These are phyloP conservation scores for Arrhopalites spinosus DNA, from an alignment of 2,888 invertebrate species.

Conservation along the genomic window DNA sequence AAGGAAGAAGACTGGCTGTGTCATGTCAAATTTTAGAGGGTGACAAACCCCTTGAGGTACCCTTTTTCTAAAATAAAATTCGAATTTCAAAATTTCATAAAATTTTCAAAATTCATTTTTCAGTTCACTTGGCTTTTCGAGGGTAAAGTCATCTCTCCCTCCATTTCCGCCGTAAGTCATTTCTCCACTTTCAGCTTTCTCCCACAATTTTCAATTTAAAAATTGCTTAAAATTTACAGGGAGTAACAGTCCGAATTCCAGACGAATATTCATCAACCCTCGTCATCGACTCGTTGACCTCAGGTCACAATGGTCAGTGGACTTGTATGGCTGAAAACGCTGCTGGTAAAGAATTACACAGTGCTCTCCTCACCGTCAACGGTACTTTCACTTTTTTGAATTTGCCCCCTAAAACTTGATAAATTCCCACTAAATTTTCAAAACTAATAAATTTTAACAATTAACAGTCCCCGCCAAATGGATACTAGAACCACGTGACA, in stretches of 20 bases:
- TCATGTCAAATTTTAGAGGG: slow-evolving; percentile 90
- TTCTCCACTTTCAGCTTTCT: not conserved
- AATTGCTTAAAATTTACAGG: slow-evolving; percentile 32
- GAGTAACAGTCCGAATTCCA: slow-evolving; percentile 56
- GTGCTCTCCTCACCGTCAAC: slow-evolving; percentile 80
- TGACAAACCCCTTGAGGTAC: slow-evolving; percentile 76
- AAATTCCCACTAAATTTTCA: not conserved
- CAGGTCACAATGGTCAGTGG: slow-evolving; percentile 82
- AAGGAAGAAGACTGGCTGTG: slow-evolving; percentile 78
- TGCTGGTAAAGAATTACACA: slow-evolving; percentile 77
- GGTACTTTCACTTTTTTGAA: slow-evolving; percentile 61
- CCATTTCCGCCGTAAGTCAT: slow-evolving; percentile 27
- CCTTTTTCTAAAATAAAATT: too few relatives aligned
- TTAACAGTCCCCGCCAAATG: slow-evolving; percentile 82
- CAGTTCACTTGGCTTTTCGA: slow-evolving; percentile 91
- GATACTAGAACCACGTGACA: slow-evolving; percentile 81
- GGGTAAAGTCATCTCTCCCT: slow-evolving; percentile 70
- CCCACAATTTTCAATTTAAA: not conserved
- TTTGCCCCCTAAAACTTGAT: not conserved
- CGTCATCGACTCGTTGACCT: slow-evolving; percentile 82
- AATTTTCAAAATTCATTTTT: too few relatives aligned
- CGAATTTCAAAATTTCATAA: too few relatives aligned
- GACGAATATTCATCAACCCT: slow-evolving; percentile 86
- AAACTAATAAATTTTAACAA: not conserved
- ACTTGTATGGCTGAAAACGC: slow-evolving; percentile 90